Evolutionary conservation across 1,140 invertebrate genomes (phyloP), one percentile per base, ranked within the genome.

Genomic region (Charaxes varanes): DNA sequence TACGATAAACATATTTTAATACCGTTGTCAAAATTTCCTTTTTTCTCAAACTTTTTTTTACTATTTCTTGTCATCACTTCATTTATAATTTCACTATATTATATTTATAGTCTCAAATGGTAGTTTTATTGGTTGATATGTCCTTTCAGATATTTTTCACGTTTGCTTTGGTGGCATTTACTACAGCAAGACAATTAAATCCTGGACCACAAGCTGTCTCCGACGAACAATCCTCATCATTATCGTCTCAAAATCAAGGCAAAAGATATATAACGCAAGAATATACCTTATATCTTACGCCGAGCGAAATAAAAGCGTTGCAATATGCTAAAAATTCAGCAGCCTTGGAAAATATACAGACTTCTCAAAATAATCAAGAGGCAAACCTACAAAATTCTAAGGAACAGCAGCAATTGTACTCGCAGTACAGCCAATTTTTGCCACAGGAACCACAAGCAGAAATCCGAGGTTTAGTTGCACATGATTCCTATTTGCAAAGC

Each of bases 91-190:
- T 17, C 4, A 3, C n/a, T 17, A 7, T 31, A 17, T 7, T 31
- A 7, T 6, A 10, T 7, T 15, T 15, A 12, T 6, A 6, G 1
- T 10, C 10, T 30, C 15, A 6, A 15, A 5, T 30, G n/a, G n/a
- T 30, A 12, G 0, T 3, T 14, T 13, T 2, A 15, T 6, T 5
- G 15, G n/a, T n/a, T 12, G n/a, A 22, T 12, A 6, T 33, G 1
- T 42, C 8, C 35, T 35, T 43, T 43, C 32, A 43, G 41, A 35
- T 43, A 35, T 43, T 19, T 18, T 35, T 34, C 2, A 24, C 21
- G 19, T 18, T 35, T 10, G 22, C 32, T 8, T 17, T 43, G 8
- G 12, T 28, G 3, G 32, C 32, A 13, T 21, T 34, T 11, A 22
- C 21, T 8, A 11, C 24, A 27, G 23, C 32, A 21, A 13, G 21